Conservation (phyloP, 2,888 invertebrate genomes). For the Euzetes globulus region DNA sequence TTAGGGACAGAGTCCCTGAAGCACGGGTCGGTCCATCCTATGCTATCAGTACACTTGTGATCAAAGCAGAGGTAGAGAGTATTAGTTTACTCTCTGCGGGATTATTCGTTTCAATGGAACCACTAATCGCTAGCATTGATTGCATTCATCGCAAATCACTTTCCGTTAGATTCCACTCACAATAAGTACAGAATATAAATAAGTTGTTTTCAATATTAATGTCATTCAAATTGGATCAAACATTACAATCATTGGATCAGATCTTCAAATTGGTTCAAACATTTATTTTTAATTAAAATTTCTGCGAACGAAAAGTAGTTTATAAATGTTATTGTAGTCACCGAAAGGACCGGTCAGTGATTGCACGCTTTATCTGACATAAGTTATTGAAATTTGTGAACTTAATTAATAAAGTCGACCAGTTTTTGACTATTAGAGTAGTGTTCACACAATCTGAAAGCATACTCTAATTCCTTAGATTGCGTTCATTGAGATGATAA, state of each 20-base stretch:
- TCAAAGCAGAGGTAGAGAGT: conserved; percentile 13
- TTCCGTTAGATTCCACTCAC: not conserved
- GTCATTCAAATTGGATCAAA: not conserved
- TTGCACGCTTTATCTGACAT: no score
- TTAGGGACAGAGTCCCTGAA: not conserved
- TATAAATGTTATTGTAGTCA: no score
- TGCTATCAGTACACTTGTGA: not conserved
- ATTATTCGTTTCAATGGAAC: conserved; percentile 15
- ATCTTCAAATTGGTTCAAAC: not conserved
- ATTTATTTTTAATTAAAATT: no score
- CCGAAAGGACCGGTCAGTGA: no score
- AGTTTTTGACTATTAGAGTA: no score
- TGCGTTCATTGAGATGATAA: conserved; percentile 7
- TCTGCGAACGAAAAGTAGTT: no score
- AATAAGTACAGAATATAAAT: conserved; percentile 19
- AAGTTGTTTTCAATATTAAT: not conserved
- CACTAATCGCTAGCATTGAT: conserved; percentile 21
- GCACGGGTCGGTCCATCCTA: not conserved
- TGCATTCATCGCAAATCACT: conserved; percentile 17
- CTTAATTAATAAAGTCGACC: no score
- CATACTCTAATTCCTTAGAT: not conserved
- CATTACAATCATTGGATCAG: not conserved
- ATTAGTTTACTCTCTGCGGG: conserved; percentile 24
- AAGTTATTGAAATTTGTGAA: no score
- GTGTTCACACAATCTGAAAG: not conserved